Percentiles rank a stretch among this genome's conserved stretches.
Conservation (phyloP, 2,797 vertebrate genomes). For the Takifugu ocellatus region DNA sequence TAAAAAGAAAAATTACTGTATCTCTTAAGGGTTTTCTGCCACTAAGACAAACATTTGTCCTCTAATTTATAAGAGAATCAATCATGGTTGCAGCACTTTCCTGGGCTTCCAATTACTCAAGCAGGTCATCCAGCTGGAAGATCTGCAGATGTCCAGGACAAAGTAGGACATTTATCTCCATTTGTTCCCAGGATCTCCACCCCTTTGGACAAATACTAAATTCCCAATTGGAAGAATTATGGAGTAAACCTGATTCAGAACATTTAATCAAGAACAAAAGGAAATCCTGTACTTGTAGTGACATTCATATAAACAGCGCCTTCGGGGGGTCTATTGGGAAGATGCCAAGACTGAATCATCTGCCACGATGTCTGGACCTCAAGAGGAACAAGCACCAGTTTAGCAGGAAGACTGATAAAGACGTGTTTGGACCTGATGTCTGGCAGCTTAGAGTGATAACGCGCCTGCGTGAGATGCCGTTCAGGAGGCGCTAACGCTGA, state of each 20-base stretch:
- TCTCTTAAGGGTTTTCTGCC: not conserved
- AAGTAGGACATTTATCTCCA: conserved; percentile 6
- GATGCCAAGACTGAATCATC: conserved; percentile 14
- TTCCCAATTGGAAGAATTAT: not conserved
- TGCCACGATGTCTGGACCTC: conserved; percentile 10
- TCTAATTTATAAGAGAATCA: no score
- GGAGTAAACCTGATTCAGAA: no score
- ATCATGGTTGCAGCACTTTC: no score
- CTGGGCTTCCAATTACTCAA: not conserved
- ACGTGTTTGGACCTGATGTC: conserved; percentile 49
- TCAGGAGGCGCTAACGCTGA: conserved; percentile 23
- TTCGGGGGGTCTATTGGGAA: conserved; percentile 1
- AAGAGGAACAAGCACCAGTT: conserved; percentile 24
- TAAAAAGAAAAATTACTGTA: no score
- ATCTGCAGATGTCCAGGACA: conserved; percentile 5
- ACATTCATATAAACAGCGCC: no score
- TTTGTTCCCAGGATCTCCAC: not conserved
- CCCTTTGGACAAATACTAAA: conserved; percentile 1
- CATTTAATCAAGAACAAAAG: no score
- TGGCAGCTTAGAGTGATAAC: conserved; percentile 52
- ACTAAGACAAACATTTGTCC: not conserved
- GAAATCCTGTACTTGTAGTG: no score
- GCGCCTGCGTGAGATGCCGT: conserved; percentile 26
- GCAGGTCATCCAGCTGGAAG: not conserved
- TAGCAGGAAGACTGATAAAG: conserved; percentile 48